phyloP scores from a whole-genome alignment of 2,797 vertebrate genomes.

The Crax fasciolata region DNA sequence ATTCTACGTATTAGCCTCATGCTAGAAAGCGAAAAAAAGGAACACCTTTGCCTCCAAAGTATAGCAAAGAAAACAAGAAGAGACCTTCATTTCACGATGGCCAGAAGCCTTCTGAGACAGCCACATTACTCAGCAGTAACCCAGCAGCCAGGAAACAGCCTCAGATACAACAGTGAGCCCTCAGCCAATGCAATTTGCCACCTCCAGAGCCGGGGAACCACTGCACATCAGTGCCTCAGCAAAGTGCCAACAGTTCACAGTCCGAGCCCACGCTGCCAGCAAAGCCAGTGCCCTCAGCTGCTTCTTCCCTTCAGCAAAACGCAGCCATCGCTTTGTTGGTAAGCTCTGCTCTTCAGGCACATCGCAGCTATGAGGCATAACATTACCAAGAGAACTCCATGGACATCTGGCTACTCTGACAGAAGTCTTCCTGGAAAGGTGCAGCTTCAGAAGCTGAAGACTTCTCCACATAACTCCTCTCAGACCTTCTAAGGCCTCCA shows the following conservation, averaged over 20 bases:
- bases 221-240: background rate
- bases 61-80: background rate
- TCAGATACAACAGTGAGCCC: background rate
- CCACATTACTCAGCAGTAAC: accelerated
- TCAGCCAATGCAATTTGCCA: background rate
- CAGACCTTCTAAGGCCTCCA: background rate
- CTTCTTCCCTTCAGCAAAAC: background rate
- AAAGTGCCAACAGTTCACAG: background rate
- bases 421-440: background rate
- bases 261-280: background rate
- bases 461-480: background rate
- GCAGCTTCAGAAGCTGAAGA: background rate
- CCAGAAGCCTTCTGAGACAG: background rate
- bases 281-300: background rate
- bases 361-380: background rate
- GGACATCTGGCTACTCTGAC: background rate
- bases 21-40: background rate
- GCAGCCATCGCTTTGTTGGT: accelerated
- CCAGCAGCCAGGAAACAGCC: background rate
- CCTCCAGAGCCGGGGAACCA: background rate
- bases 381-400: background rate
- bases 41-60: background rate
- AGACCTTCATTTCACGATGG: background rate
- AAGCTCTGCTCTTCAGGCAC: background rate
- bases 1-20: background rate